These are phyloP conservation scores for Ephialtes manifestator DNA, from an alignment of 2,888 invertebrate species.

Conservation along the genomic window DNA sequence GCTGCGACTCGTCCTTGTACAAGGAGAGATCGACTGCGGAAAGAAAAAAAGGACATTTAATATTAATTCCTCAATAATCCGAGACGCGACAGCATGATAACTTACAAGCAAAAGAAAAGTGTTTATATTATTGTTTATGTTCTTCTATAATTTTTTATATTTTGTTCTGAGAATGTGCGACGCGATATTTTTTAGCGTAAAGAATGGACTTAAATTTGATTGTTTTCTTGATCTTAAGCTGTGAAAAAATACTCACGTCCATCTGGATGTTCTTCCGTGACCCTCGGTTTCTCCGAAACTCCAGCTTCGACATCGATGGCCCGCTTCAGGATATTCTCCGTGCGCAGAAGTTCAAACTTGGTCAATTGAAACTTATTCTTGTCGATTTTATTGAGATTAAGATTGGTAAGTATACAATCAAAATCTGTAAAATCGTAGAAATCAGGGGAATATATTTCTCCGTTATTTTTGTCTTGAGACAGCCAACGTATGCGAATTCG, in stretches of 20 bases:
- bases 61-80: background rate
- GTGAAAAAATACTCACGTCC: slow-evolving; percentile 89
- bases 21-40: slow-evolving; percentile 93
- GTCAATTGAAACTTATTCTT: slow-evolving; percentile 91
- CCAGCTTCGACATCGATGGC: slow-evolving; percentile 94
- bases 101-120: no score
- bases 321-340: slow-evolving; percentile 93
- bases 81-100: no score
- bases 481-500: slow-evolving; percentile 97
- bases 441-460: slow-evolving; percentile 94
- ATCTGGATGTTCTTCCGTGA: slow-evolving; percentile 95
- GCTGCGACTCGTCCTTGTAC: slow-evolving; percentile 94
- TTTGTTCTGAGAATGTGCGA: background rate
- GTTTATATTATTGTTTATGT: no score
- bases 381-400: slow-evolving; percentile 91
- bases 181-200: background rate
- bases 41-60: slow-evolving; percentile 64
- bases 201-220: no score
- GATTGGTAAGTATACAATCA: slow-evolving; percentile 95
- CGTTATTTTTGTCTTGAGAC: slow-evolving; percentile 91
- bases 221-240: background rate
- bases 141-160: background rate
- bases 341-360: slow-evolving; percentile 91
- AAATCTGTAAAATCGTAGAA: slow-evolving; percentile 96
- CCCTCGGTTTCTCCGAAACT: slow-evolving; percentile 88